These are phyloP conservation scores for Candoia aspera DNA, from an alignment of 2,113 vertebrate species.

Conservation along the genomic window DNA sequence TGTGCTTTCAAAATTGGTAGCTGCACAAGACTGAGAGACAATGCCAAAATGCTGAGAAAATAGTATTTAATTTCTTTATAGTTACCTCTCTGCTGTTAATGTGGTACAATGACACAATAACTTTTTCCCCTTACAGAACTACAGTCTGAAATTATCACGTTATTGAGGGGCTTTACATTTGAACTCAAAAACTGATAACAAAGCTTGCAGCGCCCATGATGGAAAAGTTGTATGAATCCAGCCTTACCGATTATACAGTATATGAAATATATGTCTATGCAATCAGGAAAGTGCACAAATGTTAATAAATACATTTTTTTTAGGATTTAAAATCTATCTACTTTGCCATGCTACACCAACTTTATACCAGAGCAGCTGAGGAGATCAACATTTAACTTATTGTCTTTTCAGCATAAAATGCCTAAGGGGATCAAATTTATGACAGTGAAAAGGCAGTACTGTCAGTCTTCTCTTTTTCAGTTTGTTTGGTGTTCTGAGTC, in stretches of 20 bases:
- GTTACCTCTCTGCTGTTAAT: not conserved
- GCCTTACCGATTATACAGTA: not conserved
- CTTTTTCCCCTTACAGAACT: not conserved
- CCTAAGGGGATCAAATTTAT: constrained; percentile 56
- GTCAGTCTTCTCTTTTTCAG: constrained; percentile 58
- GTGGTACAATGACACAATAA: not conserved
- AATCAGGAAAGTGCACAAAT: constrained; percentile 21
- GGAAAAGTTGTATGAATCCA: not conserved
- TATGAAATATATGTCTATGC: not conserved
- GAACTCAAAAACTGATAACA: not conserved
- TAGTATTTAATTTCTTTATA: not conserved
- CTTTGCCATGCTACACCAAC: constrained; percentile 30
- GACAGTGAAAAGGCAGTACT: constrained; percentile 57
- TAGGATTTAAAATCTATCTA: constrained; percentile 26
- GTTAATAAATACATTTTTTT: constrained; percentile 30
- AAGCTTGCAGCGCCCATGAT: not conserved
- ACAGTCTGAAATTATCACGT: not conserved
- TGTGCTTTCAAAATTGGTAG: not conserved
- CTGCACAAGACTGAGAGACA: not conserved
- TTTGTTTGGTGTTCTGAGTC: constrained; percentile 66
- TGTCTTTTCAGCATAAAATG: constrained; percentile 55
- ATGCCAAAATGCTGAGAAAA: not conserved
- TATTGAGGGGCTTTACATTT: not conserved
- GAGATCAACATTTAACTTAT: constrained; percentile 43
- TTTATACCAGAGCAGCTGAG: constrained; percentile 30